phyloP scores from a whole-genome alignment of 2,113 vertebrate species.

The Anser brachyrhynchus region DNA sequence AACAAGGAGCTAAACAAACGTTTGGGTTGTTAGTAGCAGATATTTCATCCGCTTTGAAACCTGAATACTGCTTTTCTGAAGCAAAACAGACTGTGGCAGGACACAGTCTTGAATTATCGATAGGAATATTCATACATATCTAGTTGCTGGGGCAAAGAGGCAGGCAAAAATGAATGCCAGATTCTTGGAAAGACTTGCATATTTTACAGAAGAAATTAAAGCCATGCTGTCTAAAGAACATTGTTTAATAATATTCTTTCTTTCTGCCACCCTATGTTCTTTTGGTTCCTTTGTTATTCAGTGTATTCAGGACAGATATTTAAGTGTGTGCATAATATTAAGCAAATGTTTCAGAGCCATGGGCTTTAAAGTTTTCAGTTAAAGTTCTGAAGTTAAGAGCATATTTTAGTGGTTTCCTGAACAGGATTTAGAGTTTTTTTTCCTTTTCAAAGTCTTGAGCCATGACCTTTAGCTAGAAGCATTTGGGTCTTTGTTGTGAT shows the following conservation, averaged over 20 bases:
- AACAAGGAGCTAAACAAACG: conserved; percentile 48
- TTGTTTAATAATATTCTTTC: conserved; percentile 63
- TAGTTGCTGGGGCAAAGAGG: conserved; percentile 45
- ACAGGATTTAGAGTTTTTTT: neutral
- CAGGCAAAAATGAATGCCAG: conserved; percentile 70
- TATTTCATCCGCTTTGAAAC: conserved; percentile 52
- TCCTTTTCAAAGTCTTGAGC: neutral
- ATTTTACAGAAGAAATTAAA: conserved; percentile 66
- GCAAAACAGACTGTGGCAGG: conserved; percentile 11
- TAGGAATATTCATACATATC: conserved; percentile 55
- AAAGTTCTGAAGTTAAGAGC: conserved; percentile 64
- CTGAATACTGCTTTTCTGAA: conserved; percentile 33
- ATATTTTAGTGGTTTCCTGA: conserved; percentile 57
- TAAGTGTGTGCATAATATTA: conserved; percentile 35
- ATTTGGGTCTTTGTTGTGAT: neutral
- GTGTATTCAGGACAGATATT: neutral
- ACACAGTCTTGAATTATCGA: conserved; percentile 19
- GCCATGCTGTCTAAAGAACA: conserved; percentile 44
- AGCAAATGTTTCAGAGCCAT: conserved; percentile 59
- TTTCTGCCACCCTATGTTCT: conserved; percentile 37
- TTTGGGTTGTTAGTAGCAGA: conserved; percentile 28
- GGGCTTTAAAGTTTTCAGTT: conserved; percentile 27
- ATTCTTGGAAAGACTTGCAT: conserved; percentile 70
- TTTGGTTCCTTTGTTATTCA: conserved; percentile 42
- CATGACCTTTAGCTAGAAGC: neutral